Conservation (phyloP, 2,888 invertebrate species). For the Drymonia ruficornis region DNA sequence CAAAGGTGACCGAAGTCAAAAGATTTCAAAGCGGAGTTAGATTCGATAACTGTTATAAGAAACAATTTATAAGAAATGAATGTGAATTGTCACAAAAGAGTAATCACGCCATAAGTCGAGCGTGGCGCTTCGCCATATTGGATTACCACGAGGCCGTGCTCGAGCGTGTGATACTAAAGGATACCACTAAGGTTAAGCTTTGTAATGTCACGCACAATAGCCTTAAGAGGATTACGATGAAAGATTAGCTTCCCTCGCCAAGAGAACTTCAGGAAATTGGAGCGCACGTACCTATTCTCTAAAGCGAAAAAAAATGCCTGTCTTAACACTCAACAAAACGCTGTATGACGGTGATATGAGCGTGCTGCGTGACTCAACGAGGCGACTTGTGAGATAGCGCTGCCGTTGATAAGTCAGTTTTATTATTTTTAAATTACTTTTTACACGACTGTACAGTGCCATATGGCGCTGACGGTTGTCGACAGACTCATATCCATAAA, state of each 20-base stretch:
- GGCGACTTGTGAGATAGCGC: not conserved
- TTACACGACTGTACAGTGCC: slow-evolving; percentile 63
- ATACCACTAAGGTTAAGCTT: slow-evolving; percentile 72
- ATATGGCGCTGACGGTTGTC: slow-evolving; percentile 71
- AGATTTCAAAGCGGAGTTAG: no score
- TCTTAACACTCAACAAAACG: not conserved
- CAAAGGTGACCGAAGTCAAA: no score
- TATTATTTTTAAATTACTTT: slow-evolving; percentile 26
- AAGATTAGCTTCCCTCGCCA: slow-evolving; percentile 9
- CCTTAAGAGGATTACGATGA: slow-evolving; percentile 26
- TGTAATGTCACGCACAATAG: slow-evolving; percentile 63
- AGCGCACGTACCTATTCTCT: slow-evolving; percentile 15
- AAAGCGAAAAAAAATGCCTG: slow-evolving; percentile 10
- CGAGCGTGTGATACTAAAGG: slow-evolving; percentile 70
- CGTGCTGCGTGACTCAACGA: slow-evolving; percentile 1
- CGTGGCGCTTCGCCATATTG: slow-evolving; percentile 74
- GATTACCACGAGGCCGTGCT: slow-evolving; percentile 75
- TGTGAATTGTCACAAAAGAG: slow-evolving; percentile 56
- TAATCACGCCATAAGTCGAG: slow-evolving; percentile 64
- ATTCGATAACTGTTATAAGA: not conserved
- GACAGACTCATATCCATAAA: slow-evolving; percentile 74
- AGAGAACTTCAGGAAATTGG: not conserved
- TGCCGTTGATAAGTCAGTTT: slow-evolving; percentile 22
- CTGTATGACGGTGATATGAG: not conserved
- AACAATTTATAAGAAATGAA: slow-evolving; percentile 20